phyloP scores from a whole-genome alignment of 2,113 vertebrate genomes.

The Laticauda laticaudata region DNA sequence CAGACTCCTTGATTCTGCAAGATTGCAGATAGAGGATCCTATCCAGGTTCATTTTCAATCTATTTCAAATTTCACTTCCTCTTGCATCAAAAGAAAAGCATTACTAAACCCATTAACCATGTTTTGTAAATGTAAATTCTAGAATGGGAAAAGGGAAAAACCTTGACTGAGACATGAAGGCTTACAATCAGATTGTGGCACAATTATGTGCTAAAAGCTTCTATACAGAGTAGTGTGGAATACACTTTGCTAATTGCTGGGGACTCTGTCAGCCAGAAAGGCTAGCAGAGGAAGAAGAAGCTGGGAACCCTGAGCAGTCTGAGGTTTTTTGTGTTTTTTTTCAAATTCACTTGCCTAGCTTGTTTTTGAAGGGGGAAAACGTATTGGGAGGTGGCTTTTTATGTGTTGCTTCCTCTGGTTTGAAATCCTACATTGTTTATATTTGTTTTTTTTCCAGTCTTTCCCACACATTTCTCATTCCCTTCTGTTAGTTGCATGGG shows the following conservation, averaged over 20 bases:
- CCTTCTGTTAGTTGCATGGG: not conserved
- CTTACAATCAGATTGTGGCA: slow-evolving; percentile 83
- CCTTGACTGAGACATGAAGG: slow-evolving; percentile 80
- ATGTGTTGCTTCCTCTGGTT: not conserved
- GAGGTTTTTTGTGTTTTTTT: not conserved
- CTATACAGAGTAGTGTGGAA: slow-evolving; percentile 82
- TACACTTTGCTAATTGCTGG: slow-evolving; percentile 79
- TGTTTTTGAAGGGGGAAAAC: not conserved
- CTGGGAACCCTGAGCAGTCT: not conserved
- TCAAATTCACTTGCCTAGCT: not conserved
- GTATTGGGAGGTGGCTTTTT: not conserved
- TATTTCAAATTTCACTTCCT: slow-evolving; percentile 81
- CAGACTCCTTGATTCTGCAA: not conserved
- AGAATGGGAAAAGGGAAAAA: slow-evolving; percentile 71
- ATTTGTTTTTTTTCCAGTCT: not conserved
- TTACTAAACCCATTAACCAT: slow-evolving; percentile 82
- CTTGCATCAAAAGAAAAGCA: slow-evolving; percentile 58
- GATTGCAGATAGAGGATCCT: not conserved
- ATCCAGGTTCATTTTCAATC: slow-evolving; percentile 51
- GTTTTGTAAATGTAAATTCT: slow-evolving; percentile 82
- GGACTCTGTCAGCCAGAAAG: not conserved
- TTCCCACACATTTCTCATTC: too few species aligned
- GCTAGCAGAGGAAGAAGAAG: not conserved
- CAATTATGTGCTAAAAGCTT: slow-evolving; percentile 98
- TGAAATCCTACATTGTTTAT: not conserved